Conservation (phyloP, 2,113 vertebrate genomes). For the Xiphorhynchus elegans region DNA sequence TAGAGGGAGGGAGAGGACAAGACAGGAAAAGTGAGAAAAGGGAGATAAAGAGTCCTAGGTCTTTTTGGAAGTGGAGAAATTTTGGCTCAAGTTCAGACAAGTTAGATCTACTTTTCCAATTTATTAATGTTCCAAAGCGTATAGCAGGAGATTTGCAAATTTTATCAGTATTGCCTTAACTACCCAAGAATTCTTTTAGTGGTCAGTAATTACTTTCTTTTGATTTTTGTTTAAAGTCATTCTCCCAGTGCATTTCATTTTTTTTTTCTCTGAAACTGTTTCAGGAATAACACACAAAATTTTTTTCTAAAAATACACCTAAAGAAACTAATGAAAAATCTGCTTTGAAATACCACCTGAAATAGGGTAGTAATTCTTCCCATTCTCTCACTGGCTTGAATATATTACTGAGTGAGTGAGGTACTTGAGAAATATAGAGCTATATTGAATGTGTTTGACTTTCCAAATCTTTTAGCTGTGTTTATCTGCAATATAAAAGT, state of each 20-base stretch:
- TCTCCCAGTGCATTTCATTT: accelerated
- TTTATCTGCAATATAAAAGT: background rate
- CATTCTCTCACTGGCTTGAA: background rate
- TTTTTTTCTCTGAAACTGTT: background rate
- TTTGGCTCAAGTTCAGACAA: background rate
- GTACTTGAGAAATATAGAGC: background rate
- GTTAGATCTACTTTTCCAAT: background rate
- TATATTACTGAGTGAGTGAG: background rate
- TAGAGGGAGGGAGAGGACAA: background rate
- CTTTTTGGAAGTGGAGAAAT: background rate
- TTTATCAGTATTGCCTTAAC: background rate
- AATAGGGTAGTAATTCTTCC: background rate
- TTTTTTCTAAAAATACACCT: background rate
- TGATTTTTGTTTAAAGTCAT: background rate
- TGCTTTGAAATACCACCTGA: background rate
- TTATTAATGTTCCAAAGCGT: background rate
- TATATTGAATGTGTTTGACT: background rate
- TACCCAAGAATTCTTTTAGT: background rate
- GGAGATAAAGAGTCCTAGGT: background rate
- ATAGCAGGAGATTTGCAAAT: background rate
- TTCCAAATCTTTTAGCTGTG: background rate
- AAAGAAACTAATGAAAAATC: background rate
- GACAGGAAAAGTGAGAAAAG: background rate
- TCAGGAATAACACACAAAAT: background rate
- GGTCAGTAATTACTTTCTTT: background rate